Evolutionary conservation across 2,113 vertebrate genomes (phyloP).

Genomic region (Hemibates koningsi): DNA sequence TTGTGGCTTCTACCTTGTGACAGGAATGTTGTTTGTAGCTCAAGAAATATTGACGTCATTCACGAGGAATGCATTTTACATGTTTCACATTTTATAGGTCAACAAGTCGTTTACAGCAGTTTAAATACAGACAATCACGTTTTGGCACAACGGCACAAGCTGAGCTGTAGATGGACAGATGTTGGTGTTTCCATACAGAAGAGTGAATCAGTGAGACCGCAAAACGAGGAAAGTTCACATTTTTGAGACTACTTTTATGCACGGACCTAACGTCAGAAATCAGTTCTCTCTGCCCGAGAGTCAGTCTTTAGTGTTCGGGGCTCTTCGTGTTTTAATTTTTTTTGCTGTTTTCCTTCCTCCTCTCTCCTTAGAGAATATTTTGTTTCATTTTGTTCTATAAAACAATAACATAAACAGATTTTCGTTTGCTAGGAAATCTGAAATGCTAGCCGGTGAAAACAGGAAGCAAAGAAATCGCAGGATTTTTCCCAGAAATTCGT

Average conservation of each 20-base stretch:
- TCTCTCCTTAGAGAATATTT: not conserved
- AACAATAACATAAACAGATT: not conserved
- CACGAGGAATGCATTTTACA: not conserved
- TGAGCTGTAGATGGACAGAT: not conserved
- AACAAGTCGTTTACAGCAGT: not conserved
- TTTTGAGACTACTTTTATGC: not conserved
- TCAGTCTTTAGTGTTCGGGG: not conserved
- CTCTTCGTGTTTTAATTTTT: accelerated
- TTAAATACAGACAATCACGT: not conserved
- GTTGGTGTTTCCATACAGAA: not conserved
- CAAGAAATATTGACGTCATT: not conserved
- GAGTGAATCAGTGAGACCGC: not conserved
- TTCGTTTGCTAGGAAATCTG: not conserved
- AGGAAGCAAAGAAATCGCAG: not conserved
- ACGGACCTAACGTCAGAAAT: not conserved
- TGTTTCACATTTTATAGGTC: not conserved
- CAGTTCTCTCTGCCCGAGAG: not conserved
- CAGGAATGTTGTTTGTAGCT: not conserved
- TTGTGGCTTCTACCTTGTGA: not conserved
- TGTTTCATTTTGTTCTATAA: not conserved
- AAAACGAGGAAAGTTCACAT: not conserved
- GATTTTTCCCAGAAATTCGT: not conserved
- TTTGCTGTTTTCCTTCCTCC: not conserved
- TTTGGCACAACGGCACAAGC: not conserved
- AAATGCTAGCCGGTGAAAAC: not conserved